Evolutionary conservation across 2,797 vertebrate species (phyloP).

Genomic region (Hephaestus fuliginosus): DNA sequence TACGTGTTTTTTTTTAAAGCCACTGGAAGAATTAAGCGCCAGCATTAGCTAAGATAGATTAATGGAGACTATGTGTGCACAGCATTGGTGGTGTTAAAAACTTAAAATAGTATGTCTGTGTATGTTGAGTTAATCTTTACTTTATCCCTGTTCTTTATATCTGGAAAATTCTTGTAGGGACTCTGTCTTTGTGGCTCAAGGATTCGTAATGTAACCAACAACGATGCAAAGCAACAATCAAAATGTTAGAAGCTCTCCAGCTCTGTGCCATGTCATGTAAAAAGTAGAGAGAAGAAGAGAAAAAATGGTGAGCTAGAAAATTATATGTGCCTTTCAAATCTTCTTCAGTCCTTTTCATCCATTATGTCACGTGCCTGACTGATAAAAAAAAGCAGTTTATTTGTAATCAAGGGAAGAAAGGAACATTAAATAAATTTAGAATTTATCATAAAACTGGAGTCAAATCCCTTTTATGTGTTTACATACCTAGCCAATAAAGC

Average conservation of each 20-base stretch:
- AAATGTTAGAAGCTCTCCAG: no score
- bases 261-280: neutral
- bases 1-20: neutral
- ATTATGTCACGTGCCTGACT: no score
- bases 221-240: no score
- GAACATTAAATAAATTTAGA: neutral
- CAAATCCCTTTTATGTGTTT: no score
- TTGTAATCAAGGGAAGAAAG: no score
- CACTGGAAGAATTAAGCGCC: neutral
- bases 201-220: neutral
- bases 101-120: neutral
- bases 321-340: no score
- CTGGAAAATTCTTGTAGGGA: neutral
- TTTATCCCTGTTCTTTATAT: neutral
- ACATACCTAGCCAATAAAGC: no score
- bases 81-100: neutral
- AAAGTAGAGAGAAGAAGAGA: neutral
- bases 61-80: neutral
- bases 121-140: neutral
- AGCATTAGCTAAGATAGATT: neutral
- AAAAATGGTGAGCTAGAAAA: no score
- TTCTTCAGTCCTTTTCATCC: no score
- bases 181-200: neutral
- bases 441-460: neutral
- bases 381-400: no score